Percentiles rank a stretch among this genome's conserved stretches.
These are phyloP conservation scores for Alcedo atthis DNA, from an alignment of 2,797 vertebrate species.

Conservation along the genomic window DNA sequence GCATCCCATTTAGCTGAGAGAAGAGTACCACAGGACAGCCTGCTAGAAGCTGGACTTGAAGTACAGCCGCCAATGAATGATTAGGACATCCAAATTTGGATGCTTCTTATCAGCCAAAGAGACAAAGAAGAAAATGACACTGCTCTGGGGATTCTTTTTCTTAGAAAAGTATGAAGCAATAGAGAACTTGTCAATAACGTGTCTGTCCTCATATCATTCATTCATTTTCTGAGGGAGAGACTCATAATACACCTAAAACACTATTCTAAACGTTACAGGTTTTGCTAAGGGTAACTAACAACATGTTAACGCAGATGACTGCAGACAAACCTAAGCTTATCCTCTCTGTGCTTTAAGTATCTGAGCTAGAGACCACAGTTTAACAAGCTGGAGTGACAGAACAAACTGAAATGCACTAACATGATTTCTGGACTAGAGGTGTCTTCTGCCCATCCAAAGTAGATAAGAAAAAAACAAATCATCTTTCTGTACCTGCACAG, in stretches of 20 bases:
- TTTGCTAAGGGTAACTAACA: neutral
- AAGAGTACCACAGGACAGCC: neutral
- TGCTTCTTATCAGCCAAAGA: neutral
- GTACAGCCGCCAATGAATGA: neutral
- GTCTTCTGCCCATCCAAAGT: neutral
- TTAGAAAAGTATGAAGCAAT: neutral
- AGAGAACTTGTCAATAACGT: neutral
- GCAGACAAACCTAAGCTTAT: neutral
- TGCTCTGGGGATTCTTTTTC: neutral
- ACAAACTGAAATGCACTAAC: neutral
- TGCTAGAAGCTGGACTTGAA: neutral
- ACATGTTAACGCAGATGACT: neutral
- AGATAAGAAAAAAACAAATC: neutral
- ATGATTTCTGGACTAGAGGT: neutral
- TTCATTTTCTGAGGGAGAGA: neutral
- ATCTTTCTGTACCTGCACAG: neutral
- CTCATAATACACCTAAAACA: neutral
- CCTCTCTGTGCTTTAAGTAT: neutral
- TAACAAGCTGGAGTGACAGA: slow-evolving; percentile 8
- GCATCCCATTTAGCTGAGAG: neutral
- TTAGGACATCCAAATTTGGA: neutral
- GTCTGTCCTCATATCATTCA: neutral
- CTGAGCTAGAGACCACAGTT: neutral
- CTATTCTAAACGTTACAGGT: neutral
- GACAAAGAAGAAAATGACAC: neutral